A percentile compares a stretch with the other conserved stretches of the same genome.
Evolutionary conservation across 2,888 invertebrate species (phyloP).

Genomic region (Callinectes sapidus): DNA sequence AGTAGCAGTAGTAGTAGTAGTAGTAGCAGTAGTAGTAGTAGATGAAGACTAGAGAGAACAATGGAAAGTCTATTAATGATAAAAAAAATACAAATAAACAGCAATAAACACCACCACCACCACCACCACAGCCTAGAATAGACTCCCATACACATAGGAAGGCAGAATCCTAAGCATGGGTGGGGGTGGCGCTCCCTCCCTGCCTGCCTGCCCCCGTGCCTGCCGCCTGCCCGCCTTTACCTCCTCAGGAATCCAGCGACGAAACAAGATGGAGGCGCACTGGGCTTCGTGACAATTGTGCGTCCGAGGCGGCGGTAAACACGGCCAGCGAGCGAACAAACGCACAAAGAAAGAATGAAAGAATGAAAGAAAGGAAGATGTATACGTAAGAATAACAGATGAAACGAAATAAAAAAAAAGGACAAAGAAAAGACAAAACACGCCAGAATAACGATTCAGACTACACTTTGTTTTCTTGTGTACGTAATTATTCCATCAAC

Average conservation of each 20-base stretch:
- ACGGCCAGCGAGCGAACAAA: neutral
- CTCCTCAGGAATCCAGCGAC: constrained; percentile 52
- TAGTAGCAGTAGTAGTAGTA: constrained; percentile 29
- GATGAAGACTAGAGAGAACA: neutral
- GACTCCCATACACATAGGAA: neutral
- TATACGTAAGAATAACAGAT: neutral
- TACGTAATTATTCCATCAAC: neutral
- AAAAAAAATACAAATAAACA: neutral
- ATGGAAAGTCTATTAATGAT: neutral
- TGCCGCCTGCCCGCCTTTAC: constrained; percentile 35
- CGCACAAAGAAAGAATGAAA: neutral
- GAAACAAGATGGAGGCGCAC: constrained; percentile 56
- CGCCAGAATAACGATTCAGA: too few relatives aligned
- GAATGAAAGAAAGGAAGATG: neutral
- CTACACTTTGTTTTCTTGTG: neutral
- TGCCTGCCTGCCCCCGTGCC: neutral
- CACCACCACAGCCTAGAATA: neutral
- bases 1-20: neutral
- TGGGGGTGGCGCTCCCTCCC: neutral
- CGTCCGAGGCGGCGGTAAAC: neutral
- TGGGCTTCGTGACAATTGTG: constrained; percentile 10
- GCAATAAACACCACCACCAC: neutral
- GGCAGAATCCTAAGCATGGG: neutral
- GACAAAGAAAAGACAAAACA: neutral
- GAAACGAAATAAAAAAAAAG: neutral